A percentile compares a stretch with the other conserved stretches of the same genome.
Conservation (phyloP, 2,113 vertebrate genomes). For the Galeopterus variegatus region DNA sequence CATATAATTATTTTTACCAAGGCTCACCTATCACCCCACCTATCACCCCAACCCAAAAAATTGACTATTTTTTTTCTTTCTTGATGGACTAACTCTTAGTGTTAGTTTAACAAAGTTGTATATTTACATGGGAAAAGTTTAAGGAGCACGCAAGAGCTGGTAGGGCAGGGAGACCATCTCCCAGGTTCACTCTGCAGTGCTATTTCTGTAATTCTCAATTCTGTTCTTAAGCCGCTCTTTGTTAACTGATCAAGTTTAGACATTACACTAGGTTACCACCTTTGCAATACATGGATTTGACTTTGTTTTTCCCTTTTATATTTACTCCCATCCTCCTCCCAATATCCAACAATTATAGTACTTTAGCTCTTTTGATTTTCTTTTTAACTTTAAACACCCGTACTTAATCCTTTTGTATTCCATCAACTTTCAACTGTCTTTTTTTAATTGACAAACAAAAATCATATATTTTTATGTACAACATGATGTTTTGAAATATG, state of each 20-base stretch:
- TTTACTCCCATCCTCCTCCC: neutral
- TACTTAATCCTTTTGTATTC: neutral
- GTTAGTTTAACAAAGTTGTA: neutral
- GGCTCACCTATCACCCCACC: neutral
- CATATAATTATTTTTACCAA: neutral
- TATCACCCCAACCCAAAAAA: neutral
- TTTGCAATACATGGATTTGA: neutral
- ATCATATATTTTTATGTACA: neutral
- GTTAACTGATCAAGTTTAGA: neutral
- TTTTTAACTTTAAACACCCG: neutral
- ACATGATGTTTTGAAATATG: neutral
- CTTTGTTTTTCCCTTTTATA: neutral
- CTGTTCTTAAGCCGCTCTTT: neutral
- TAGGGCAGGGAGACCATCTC: neutral
- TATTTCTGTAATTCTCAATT: neutral
- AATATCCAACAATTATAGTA: neutral
- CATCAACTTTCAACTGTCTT: neutral
- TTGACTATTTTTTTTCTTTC: neutral
- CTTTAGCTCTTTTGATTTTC: neutral
- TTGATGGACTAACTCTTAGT: neutral
- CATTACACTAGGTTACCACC: neutral
- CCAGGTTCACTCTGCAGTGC: rapidly evolving
- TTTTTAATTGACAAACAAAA: neutral
- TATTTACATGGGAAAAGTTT: neutral
- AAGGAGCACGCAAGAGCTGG: neutral